phyloP scores from a whole-genome alignment of 1,140 invertebrate species.

The Plodia interpunctella region DNA sequence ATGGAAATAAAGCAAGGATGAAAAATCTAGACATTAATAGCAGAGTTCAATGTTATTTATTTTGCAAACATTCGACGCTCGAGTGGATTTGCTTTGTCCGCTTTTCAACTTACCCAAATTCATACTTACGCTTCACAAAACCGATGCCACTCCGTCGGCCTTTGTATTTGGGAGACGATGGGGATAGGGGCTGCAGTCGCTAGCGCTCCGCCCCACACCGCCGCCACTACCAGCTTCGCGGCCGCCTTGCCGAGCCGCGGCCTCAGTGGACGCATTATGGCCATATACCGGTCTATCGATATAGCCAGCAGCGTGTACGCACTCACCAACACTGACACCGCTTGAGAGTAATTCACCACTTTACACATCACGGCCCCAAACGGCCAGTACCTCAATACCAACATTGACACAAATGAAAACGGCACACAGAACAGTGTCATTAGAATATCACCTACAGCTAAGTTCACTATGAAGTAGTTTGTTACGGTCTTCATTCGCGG shows the following conservation, averaged over 20 bases:
- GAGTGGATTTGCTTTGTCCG: too few relatives aligned
- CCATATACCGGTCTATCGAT: conserved; percentile 90
- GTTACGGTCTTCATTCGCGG: conserved; percentile 91
- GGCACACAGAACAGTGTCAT: conserved; percentile 93
- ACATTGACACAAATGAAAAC: conserved; percentile 86
- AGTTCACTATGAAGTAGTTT: conserved; percentile 91
- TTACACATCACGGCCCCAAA: conserved; percentile 88
- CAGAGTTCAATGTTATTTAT: too few relatives aligned
- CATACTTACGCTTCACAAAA: conserved; percentile 80
- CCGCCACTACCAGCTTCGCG: conserved; percentile 83
- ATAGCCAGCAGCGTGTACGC: conserved; percentile 92
- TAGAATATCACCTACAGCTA: conserved; percentile 90
- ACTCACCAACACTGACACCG: conserved; percentile 88
- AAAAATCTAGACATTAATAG: too few relatives aligned
- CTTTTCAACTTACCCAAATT: not conserved
- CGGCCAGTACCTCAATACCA: conserved; percentile 88
- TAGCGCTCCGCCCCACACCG: conserved; percentile 88
- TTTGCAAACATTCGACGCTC: too few relatives aligned
- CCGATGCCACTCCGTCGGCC: conserved; percentile 79
- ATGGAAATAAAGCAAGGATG: too few relatives aligned
- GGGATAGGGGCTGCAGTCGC: conserved; percentile 89
- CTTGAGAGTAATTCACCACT: conserved; percentile 87
- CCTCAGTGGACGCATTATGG: conserved; percentile 91
- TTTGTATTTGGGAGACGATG: conserved; percentile 80
- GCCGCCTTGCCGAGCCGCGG: conserved; percentile 86